Conservation (phyloP, 2,797 vertebrate species). For the Rhincodon typus region DNA sequence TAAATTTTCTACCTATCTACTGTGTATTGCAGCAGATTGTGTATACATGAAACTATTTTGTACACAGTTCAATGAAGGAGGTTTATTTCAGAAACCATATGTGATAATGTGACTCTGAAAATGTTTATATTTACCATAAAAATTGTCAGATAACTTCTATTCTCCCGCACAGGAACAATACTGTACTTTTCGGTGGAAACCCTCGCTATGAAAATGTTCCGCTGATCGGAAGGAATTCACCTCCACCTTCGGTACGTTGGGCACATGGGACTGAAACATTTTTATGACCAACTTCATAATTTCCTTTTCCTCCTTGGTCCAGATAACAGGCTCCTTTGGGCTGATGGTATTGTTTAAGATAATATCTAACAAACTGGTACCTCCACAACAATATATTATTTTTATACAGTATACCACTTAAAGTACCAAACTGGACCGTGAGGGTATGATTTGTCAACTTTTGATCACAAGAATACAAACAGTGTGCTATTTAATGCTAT, state of each 20-base stretch:
- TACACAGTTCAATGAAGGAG: neutral
- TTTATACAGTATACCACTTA: neutral
- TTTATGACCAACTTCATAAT: neutral
- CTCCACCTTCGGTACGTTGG: conserved; percentile 85
- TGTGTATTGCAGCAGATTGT: neutral
- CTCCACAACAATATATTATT: neutral
- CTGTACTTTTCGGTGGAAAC: conserved; percentile 83
- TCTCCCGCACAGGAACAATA: conserved; percentile 76
- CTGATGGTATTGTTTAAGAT: neutral
- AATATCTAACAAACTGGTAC: neutral
- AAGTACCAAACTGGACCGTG: neutral
- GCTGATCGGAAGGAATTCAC: conserved; percentile 86
- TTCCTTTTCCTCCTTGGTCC: neutral
- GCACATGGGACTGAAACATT: conserved; percentile 48
- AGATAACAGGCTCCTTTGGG: neutral
- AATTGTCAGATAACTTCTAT: neutral
- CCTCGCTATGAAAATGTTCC: conserved; percentile 93
- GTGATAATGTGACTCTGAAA: too few relatives aligned
- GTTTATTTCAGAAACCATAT: neutral
- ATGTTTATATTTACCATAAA: neutral
- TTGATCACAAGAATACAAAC: neutral
- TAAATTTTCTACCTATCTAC: neutral
- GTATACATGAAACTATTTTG: too few relatives aligned
- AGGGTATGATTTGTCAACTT: neutral
- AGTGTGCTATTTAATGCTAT: neutral